phyloP scores from a whole-genome alignment of 2,888 invertebrate species.

The Biston stratarius region DNA sequence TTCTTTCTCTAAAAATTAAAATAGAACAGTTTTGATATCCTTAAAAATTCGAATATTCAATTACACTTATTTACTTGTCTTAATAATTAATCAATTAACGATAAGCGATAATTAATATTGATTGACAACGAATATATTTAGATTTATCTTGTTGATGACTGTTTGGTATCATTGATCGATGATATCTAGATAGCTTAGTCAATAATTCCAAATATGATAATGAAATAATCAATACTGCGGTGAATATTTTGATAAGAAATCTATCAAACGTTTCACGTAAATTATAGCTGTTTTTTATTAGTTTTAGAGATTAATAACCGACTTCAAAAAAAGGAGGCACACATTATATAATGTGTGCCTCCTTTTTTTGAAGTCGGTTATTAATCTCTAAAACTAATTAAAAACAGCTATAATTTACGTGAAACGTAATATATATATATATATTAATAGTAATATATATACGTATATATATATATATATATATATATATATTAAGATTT shows the following conservation, averaged over 20 bases:
- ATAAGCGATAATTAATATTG: slow-evolving; percentile 5
- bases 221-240: background rate
- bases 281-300: background rate
- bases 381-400: background rate
- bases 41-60: background rate
- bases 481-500: no score
- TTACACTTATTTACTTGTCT: background rate
- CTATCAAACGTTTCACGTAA: background rate
- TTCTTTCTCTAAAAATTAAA: no score
- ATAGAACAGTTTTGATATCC: background rate
- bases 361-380: no score
- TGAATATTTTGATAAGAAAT: background rate
- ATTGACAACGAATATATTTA: slow-evolving; percentile 6
- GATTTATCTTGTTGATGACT: background rate
- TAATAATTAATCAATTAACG: background rate
- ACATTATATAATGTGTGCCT: no score
- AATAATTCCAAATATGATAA: slow-evolving; percentile 1
- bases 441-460: no score
- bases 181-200: background rate
- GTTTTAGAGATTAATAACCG: no score
- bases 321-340: no score
- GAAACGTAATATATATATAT: no score
- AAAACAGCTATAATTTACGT: background rate
- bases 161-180: background rate
- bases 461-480: no score